These are phyloP conservation scores for Eremobia ochroleuca DNA, from an alignment of 2,888 invertebrate species.

Conservation along the genomic window DNA sequence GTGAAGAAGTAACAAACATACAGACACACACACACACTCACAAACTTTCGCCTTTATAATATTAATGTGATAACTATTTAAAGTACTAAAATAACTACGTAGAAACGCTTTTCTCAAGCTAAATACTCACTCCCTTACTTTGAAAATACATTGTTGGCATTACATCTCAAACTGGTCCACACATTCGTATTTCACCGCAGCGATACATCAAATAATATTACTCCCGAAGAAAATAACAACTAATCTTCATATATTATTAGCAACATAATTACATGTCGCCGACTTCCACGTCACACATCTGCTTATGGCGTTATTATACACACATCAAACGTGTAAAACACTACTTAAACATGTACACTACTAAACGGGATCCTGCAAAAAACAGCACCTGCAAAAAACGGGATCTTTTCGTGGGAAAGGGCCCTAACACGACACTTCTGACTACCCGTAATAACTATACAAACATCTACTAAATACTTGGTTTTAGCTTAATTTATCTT, in stretches of 20 bases:
- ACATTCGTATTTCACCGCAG: background rate
- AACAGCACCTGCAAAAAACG: too few relatives aligned
- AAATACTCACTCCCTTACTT: background rate
- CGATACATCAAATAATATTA: constrained; percentile 23
- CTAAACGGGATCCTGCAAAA: too few relatives aligned
- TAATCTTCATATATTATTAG: constrained; percentile 41
- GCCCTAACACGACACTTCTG: too few relatives aligned
- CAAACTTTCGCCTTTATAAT: too few relatives aligned
- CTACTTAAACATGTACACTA: too few relatives aligned
- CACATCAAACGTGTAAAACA: too few relatives aligned
- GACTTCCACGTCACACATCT: constrained; percentile 27
- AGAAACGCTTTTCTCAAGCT: background rate
- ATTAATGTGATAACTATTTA: too few relatives aligned
- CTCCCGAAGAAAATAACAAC: constrained; percentile 26
- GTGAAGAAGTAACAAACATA: too few relatives aligned
- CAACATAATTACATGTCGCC: constrained; percentile 36
- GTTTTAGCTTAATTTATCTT: background rate
- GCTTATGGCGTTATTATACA: constrained; percentile 26
- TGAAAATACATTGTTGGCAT: background rate
- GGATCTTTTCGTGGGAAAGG: too few relatives aligned
- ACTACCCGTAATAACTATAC: too few relatives aligned
- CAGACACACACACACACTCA: too few relatives aligned
- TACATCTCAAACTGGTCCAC: background rate
- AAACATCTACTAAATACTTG: background rate
- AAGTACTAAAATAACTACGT: background rate